Evolutionary conservation across 2,888 invertebrate species (phyloP), one percentile per base, ranked within the genome.

Genomic region (Parnassius mnemosyne): DNA sequence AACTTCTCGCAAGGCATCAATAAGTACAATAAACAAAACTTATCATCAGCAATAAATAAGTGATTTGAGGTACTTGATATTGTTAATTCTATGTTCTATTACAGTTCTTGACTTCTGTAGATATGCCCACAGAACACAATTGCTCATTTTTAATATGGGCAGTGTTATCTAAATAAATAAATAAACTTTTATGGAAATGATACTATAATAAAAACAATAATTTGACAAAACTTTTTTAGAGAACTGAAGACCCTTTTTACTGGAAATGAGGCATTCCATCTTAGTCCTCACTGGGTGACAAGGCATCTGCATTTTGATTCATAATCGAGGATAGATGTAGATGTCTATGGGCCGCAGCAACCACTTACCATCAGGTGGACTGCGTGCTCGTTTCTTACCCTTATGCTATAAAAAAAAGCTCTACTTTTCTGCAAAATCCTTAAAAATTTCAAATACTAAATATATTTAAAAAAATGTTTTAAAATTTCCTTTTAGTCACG

Each of bases 181-280:
- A 66, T 67, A 68, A 65, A 66, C 46, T 60, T 67, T 65, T 70
- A 69, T 70, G 65, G 67, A 69, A 66, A 65, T 20, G 20, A 20
- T 20, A 20, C 20, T 20, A 20, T 20, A 20, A 2, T 20, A 20
- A 20, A 20, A 20, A 20, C 20, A 20, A 20, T 20, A 20, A 44
- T 52, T 52, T 12, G 20, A n/a, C 12, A 12, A 20, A 9, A 20
- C 11, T 34, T 11, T 52, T 52, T 52, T n/a, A n/a, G n/a, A n/a
- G n/a, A n/a, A n/a, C n/a, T n/a, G n/a, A n/a, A n/a, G n/a, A n/a
- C n/a, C n/a, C n/a, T n/a, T n/a, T n/a, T n/a, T n/a, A n/a, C n/a
- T n/a, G n/a, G n/a, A n/a, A n/a, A n/a, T n/a, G n/a, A n/a, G n/a
- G n/a, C n/a, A n/a, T n/a, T n/a, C n/a, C n/a, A n/a, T n/a, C n/a